phyloP scores from a whole-genome alignment of 2,797 vertebrate species.

The Etheostoma nigrum region DNA sequence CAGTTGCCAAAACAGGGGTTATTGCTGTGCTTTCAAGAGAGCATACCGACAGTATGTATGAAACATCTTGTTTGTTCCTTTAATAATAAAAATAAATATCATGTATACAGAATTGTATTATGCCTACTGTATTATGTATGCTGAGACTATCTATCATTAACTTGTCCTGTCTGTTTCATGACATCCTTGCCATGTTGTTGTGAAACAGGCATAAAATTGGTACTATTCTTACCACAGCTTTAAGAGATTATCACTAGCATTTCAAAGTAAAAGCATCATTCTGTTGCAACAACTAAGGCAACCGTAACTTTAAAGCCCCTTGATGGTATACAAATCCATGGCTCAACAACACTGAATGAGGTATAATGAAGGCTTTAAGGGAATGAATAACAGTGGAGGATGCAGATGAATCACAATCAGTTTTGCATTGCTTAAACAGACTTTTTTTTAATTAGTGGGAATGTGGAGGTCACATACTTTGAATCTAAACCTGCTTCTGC shows the following conservation, averaged over 20 bases:
- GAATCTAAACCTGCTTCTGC: conserved; percentile 14
- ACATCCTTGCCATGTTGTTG: conserved; percentile 10
- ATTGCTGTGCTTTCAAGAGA: conserved; percentile 3
- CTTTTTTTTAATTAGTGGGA: conserved; percentile 39
- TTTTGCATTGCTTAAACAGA: conserved; percentile 30
- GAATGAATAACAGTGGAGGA: conserved; percentile 20
- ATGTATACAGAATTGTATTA: background rate
- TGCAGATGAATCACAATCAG: conserved; percentile 41
- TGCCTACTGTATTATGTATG: background rate
- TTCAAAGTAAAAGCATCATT: conserved; percentile 25
- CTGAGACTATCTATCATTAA: conserved; percentile 4
- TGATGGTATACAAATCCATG: conserved; percentile 56
- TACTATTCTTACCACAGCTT: conserved; percentile 41
- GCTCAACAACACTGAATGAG: conserved; percentile 44
- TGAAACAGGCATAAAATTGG: conserved; percentile 2
- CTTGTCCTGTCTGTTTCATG: background rate
- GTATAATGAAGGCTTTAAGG: conserved; percentile 39
- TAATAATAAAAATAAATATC: background rate
- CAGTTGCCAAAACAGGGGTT: background rate
- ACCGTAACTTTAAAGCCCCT: conserved; percentile 39
- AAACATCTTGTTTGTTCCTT: background rate
- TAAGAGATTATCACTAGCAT: conserved; percentile 29
- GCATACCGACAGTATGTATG: background rate
- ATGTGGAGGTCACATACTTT: conserved; percentile 39
- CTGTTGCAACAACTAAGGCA: conserved; percentile 23